Evolutionary conservation across 2,797 vertebrate species (phyloP).

Genomic region (Hypotaenidia philippensis): DNA sequence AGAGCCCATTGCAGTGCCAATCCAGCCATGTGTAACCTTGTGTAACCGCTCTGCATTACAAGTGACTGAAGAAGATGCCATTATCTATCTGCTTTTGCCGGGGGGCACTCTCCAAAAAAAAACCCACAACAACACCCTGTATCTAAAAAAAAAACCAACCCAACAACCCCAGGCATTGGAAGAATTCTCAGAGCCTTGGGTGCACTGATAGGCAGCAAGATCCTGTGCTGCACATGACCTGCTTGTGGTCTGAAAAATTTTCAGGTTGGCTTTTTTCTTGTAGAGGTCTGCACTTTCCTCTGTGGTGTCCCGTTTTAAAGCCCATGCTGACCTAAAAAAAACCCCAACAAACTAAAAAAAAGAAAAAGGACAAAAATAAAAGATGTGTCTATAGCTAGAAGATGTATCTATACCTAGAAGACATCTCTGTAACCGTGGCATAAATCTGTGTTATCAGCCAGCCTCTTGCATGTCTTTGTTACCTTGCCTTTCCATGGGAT

Average conservation of each 20-base stretch:
- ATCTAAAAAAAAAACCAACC: neutral
- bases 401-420: no score
- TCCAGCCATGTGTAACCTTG: neutral
- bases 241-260: neutral
- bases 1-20: neutral
- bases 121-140: neutral
- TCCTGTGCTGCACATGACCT: neutral
- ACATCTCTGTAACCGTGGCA: neutral
- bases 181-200: neutral
- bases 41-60: neutral
- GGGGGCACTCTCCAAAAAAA: neutral
- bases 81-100: neutral
- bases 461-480: neutral
- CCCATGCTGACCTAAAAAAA: neutral
- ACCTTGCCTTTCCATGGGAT: neutral
- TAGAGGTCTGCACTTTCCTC: fast-evolving
- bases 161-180: neutral
- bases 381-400: neutral
- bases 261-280: neutral
- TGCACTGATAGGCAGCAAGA: neutral
- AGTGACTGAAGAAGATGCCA: neutral
- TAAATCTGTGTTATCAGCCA: neutral
- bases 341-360: neutral
- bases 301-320: neutral
- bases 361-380: neutral